phyloP scores from a whole-genome alignment of 2,888 invertebrate genomes.

The Caenorhabditis panamensis region DNA sequence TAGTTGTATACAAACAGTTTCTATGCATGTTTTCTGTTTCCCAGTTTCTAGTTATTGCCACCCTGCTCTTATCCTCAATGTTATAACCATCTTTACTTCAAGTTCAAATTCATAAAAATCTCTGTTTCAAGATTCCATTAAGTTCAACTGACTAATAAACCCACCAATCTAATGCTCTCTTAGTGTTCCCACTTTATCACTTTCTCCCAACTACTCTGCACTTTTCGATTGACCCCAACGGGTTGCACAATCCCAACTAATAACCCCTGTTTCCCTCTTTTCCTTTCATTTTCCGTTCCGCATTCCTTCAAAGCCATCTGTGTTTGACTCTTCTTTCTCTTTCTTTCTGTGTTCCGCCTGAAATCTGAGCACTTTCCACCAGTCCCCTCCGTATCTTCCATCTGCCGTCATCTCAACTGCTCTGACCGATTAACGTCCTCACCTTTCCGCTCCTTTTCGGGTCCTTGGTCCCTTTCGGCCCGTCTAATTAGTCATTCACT shows the following conservation, averaged over 20 bases:
- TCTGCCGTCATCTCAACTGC: no score
- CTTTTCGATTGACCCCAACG: conserved; percentile 22
- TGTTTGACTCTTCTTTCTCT: conserved; percentile 1
- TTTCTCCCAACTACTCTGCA: no score
- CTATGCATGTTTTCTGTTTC: no score
- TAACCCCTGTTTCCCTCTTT: conserved; percentile 15
- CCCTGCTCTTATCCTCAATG: no score
- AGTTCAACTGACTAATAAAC: no score
- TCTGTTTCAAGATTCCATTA: no score
- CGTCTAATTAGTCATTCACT: conserved; percentile 52
- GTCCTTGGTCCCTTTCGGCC: background rate
- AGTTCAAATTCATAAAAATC: no score
- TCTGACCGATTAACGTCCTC: conserved; percentile 37
- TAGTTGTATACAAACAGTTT: no score
- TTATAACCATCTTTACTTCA: no score
- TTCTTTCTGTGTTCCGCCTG: conserved; percentile 10
- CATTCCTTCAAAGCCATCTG: conserved; percentile 2
- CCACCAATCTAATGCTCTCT: no score
- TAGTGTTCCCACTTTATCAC: no score
- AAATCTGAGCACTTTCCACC: conserved; percentile 37
- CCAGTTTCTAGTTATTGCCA: no score
- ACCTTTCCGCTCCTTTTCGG: conserved; percentile 9
- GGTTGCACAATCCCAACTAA: background rate
- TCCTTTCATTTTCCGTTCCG: background rate
- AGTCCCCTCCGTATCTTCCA: conserved; percentile 17